Evolutionary conservation across 1,140 invertebrate species (phyloP), one percentile per base, ranked within the genome.

Genomic region (Pachyrhynchus sulphureomaculatus): DNA sequence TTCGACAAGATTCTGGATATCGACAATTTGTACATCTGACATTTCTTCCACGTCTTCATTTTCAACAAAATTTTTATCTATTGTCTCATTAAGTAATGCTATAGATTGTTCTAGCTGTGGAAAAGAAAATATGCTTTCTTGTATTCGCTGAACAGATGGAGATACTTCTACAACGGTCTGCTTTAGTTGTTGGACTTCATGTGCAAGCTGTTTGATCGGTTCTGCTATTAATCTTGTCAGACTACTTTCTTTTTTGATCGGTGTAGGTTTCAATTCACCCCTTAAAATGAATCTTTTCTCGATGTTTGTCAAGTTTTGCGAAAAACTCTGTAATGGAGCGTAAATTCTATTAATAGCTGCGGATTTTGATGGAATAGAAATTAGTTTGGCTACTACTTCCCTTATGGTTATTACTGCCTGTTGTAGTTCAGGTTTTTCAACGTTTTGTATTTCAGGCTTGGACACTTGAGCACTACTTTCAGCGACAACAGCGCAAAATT

Each of bases 401-500:
- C 62, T 62, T 29, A 65, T 34, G 13, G 41, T 15, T 17, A 42
- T 29, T 24, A 66, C 17, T 1, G 45, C 56, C 3, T 12, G 13
- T 18, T 62, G 44, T 20, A 62, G 21, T 29, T 32, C 24, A 8
- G 47, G 23, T 17, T 24, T 8, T 32, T 51, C 26, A 18, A 53
- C n/a, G 44, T 63, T 34, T 44, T 59, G 17, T 29, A 62, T 13
- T 65, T 54, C 2, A 1, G 59, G 45, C 24, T 62, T 41, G 17
- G 32, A 10, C 23, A 62, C 1, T 26, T 56, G 12, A 20, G 52
- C 45, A 29, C 54, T 36, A 17, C 45, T 33, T 48, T 63, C 6
- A 2, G n/a, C 24, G 45, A 67, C 45, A 29, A 36, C 53, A 8
- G 48, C 21, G 32, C 45, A 62, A 13, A 68, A 39, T 37, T 63